Percentiles rank a stretch among this genome's conserved stretches.
phyloP scores from a whole-genome alignment of 2,797 vertebrate genomes.

The Pteronotus mesoamericanus region DNA sequence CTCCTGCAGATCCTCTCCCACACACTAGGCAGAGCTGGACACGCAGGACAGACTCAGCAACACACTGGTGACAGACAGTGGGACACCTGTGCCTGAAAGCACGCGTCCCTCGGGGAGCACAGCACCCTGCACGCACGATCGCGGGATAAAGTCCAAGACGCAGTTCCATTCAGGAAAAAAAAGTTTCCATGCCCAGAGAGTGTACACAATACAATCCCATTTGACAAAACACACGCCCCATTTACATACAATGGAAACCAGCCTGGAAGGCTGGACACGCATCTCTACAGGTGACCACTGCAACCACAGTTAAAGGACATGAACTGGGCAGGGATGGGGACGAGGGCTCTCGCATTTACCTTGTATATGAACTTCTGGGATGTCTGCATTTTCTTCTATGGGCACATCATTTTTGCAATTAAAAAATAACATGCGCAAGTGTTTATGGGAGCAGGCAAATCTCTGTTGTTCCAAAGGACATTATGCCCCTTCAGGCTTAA shows the following conservation, averaged over 20 bases:
- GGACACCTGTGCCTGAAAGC: neutral
- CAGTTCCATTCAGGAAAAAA: neutral
- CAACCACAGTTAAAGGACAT: neutral
- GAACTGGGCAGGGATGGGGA: too few relatives aligned
- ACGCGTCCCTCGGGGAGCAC: neutral
- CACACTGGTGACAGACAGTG: neutral
- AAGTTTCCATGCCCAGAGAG: neutral
- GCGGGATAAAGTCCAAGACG: neutral
- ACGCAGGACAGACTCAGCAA: neutral
- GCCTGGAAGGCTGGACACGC: neutral
- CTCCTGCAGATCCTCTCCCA: neutral
- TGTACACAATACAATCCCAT: too few relatives aligned
- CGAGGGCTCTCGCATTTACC: neutral
- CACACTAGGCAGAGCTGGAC: neutral
- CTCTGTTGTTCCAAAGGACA: neutral
- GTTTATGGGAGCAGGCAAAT: neutral
- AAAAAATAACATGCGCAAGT: accelerated
- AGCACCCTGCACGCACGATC: neutral
- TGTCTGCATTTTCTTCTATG: neutral
- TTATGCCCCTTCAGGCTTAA: neutral
- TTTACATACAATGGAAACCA: too few relatives aligned
- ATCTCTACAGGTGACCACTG: neutral
- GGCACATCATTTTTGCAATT: neutral
- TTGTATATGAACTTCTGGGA: neutral
- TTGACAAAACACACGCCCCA: neutral